A percentile compares a stretch with the other conserved stretches of the same genome.
These are phyloP conservation scores for Listronotus bonariensis DNA, from an alignment of 1,140 invertebrate species.

Conservation along the genomic window DNA sequence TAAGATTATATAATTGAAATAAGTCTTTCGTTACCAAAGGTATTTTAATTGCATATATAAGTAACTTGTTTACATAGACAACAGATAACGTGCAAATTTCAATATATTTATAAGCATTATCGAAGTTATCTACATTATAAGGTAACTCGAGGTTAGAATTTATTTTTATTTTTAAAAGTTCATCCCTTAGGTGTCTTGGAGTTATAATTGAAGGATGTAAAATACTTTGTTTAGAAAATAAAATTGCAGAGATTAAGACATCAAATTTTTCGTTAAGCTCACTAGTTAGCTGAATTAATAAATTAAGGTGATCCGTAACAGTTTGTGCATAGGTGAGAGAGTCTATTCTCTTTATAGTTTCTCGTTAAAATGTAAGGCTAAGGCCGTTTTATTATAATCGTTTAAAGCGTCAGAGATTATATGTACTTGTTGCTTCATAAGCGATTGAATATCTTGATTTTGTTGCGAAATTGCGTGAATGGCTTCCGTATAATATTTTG, in stretches of 20 bases:
- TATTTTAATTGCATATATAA: constrained; percentile 14
- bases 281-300: constrained; percentile 14
- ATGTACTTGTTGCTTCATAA: constrained; percentile 39
- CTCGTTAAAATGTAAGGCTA: too few relatives aligned
- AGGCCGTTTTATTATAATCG: constrained; percentile 11
- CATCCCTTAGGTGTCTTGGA: constrained; percentile 9
- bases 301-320: constrained; percentile 9
- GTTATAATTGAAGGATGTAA: too few relatives aligned
- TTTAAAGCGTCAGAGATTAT: constrained; percentile 20
- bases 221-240: constrained; percentile 37
- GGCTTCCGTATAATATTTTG: constrained; percentile 43
- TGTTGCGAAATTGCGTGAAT: constrained; percentile 36
- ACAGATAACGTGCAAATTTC: constrained; percentile 10
- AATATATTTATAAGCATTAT: constrained; percentile 22
- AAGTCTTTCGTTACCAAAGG: background rate
- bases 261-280: constrained; percentile 34
- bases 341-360: background rate
- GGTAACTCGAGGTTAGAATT: constrained; percentile 18
- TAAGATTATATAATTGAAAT: constrained; percentile 21
- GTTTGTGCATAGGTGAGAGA: background rate
- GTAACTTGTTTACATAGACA: constrained; percentile 1
- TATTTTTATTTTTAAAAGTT: constrained; percentile 17
- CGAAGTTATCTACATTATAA: constrained; percentile 3
- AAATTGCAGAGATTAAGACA: constrained; percentile 26
- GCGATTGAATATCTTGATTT: constrained; percentile 23